These are phyloP conservation scores for Pseudomyrmex gracilis DNA, from an alignment of 1,140 invertebrate genomes.

Conservation along the genomic window DNA sequence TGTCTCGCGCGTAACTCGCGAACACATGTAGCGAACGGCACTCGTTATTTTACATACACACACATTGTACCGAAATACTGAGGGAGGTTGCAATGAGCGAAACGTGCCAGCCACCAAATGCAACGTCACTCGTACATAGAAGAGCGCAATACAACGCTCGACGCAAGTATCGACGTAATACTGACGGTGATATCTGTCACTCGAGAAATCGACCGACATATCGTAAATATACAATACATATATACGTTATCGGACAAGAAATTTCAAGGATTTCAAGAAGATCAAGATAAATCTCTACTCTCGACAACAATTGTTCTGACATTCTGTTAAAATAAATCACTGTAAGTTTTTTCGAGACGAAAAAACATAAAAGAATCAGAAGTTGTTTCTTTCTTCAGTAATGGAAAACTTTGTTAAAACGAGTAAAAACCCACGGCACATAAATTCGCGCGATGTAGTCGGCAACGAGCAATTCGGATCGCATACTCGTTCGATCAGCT, in stretches of 20 bases:
- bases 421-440: neutral
- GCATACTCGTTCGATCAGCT: conserved; percentile 17
- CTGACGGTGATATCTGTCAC: neutral
- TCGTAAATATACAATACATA: neutral
- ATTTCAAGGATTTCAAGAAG: neutral
- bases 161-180: neutral
- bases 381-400: neutral
- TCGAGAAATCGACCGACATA: neutral
- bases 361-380: neutral
- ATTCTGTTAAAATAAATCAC: neutral
- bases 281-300: conserved; percentile 8
- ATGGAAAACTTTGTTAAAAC: neutral
- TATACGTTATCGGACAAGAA: neutral
- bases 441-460: neutral
- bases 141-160: neutral
- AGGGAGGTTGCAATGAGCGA: conserved; percentile 34
- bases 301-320: neutral
- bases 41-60: conserved; percentile 25
- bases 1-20: conserved; percentile 18
- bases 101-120: conserved; percentile 22
- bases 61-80: neutral
- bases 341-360: neutral
- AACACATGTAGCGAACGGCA: conserved; percentile 29
- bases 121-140: conserved; percentile 15
- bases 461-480: conserved; percentile 12